Evolutionary conservation across 1,140 invertebrate genomes (phyloP), one percentile per base, ranked within the genome.

Genomic region (Whitmania pigra): DNA sequence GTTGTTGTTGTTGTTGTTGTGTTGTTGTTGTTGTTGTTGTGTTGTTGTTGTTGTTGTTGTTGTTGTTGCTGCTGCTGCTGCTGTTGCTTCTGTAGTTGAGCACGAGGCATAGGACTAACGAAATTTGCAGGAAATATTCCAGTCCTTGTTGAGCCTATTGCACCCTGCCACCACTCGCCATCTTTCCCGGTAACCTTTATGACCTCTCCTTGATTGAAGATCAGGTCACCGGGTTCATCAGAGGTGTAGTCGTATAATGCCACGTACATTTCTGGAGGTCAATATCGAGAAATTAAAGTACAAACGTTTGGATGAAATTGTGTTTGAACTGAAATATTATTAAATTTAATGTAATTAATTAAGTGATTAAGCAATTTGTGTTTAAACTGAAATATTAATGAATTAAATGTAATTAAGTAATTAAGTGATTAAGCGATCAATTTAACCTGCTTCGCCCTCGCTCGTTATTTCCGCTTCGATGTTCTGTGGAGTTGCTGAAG

Each of bases 121-220:
- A 85, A 85, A 73, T 83, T 85, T 13, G 82, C 81, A 9, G 96
- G 96, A 83, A 99, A 99, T 74, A 98, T 94, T 29, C 96, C 96
- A 20, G 85, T 87, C 74, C 88, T 87, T 55, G 88, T 88, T 54
- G 87, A 91, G 17, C n/a, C 53, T 76, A 95, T 88, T 69, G 86
- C 87, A 49, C 96, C 96, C 18, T 93, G 95, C 95, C 95, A 98
- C 95, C 95, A 98, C 79, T 98, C 94, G 7, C 93, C 94, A 75
- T 96, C 92, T 75, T 74, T 77, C 36, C 76, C 77, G 0, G 77
- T 81, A 2, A 82, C 79, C 54, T 72, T 73, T 71, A 99, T 90
- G 72, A 90, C 85, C 81, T 98, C 94, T 0, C 93, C 93, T 71
- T 89, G 89, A 76, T 90, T 88, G 80, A 99, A 97, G 67, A 85